Evolutionary conservation across 1,140 invertebrate species (phyloP), one percentile per base, ranked within the genome.

Genomic region (Leptonema lineaticorne): DNA sequence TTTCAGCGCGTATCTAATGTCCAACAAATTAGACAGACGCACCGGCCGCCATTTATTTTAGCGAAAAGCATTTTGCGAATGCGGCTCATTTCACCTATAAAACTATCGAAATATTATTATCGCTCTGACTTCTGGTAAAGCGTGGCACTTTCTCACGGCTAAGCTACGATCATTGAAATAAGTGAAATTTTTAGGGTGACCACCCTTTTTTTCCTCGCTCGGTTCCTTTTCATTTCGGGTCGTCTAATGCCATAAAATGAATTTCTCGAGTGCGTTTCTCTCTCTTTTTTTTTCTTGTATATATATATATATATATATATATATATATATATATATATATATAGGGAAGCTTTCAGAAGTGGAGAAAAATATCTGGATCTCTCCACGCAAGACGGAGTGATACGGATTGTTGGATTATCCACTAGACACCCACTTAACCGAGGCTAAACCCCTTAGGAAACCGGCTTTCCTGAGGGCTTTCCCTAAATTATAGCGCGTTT

Each of bases 391-490:
- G 65, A 67, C 65, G 57, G 65, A 67, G 65, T 67, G 65, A 67
- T 67, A 67, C 65, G 65, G 65, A 67, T 67, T 67, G 65, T 64
- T 60, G 63, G 64, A 72, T 72, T 72, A 72, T 63, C 68, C 70
- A 69, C 68, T 72, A 72, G 70, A 67, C 70, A 72, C 70, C 70
- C 68, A 72, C 70, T 72, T 72, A 69, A 69, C 70, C 64, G 48
- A 30, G 64, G 68, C 68, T 69, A 69, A 72, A 69, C 68, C 65
- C 63, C 68, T 69, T 67, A 69, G 70, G 68, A 72, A 67, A 69
- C 60, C 56, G 63, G 70, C 48, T 67, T 66, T 68, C 56, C 45
- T 56, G 27, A 58, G 62, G 62, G 70, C 62, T 69, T 72, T 72
- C 30, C 70, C 53, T 69, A 69, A 72, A 69, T 72, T 72, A 72